A percentile compares a stretch with the other conserved stretches of the same genome.
phyloP scores from a whole-genome alignment of 1,140 invertebrate species.

The Phocides pigmalion region DNA sequence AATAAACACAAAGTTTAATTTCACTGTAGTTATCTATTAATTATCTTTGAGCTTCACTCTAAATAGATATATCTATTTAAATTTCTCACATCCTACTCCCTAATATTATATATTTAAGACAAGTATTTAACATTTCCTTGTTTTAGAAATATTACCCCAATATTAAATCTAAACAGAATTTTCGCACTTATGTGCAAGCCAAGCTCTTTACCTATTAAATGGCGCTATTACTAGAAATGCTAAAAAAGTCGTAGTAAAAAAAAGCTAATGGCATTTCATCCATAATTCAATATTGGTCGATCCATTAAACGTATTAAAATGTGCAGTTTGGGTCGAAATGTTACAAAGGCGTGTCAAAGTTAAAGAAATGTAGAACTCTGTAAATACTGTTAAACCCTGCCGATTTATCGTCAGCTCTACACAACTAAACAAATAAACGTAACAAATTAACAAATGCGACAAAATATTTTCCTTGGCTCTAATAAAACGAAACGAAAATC shows the following conservation, averaged over 20 bases:
- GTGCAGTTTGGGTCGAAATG: conserved; percentile 64
- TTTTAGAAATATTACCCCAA: no score
- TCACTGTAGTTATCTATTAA: no score
- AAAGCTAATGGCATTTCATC: conserved; percentile 16
- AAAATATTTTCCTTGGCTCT: conserved; percentile 43
- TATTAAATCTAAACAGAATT: background rate
- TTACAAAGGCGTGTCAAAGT: conserved; percentile 57
- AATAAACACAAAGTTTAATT: no score
- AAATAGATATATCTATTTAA: no score
- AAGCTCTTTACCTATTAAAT: background rate
- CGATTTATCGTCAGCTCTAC: conserved; percentile 71
- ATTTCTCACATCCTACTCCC: no score
- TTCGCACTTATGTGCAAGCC: no score
- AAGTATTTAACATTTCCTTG: no score
- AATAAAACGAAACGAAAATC: conserved; percentile 41
- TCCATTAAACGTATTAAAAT: conserved; percentile 65
- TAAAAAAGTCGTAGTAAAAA: conserved; percentile 26
- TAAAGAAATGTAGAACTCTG: conserved; percentile 46
- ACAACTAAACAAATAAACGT: no score
- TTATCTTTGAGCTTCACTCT: no score
- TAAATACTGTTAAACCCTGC: conserved; percentile 63
- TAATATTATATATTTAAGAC: no score
- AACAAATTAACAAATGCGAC: conserved; percentile 24
- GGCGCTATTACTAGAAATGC: conserved; percentile 10
- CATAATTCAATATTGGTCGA: conserved; percentile 48